phyloP scores from a whole-genome alignment of 2,113 vertebrate genomes.

The Pterocles burchelli region DNA sequence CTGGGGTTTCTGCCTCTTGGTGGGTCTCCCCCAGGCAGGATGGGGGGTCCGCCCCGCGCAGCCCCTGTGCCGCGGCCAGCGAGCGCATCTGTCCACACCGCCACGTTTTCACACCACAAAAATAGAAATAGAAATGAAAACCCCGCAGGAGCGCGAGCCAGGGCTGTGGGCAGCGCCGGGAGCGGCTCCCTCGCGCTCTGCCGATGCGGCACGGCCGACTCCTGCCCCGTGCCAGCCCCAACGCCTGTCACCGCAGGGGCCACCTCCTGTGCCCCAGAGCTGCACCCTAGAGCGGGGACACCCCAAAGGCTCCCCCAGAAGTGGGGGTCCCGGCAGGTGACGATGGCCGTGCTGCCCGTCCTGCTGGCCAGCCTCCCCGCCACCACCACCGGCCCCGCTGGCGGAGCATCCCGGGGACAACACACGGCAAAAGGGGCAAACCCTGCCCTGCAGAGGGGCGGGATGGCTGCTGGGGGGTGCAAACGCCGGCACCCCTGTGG shows the following conservation, averaged over 20 bases:
- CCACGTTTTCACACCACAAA: fast-evolving
- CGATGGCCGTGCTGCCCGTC: too few species aligned
- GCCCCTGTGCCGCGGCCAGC: not conserved
- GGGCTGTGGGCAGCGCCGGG: not conserved
- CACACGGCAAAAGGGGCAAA: fast-evolving
- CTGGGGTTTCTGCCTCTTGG: not conserved
- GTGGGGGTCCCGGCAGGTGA: not conserved
- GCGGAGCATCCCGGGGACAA: not conserved
- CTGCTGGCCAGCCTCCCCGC: too few species aligned
- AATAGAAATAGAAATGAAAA: not conserved
- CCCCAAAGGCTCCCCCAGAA: not conserved
- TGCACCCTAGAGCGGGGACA: fast-evolving
- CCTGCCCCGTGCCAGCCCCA: not conserved
- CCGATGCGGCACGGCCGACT: not conserved
- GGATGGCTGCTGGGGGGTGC: fast-evolving
- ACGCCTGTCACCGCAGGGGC: not conserved
- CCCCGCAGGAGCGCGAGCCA: fast-evolving
- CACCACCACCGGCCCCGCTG: not conserved
- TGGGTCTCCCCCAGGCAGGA: not conserved
- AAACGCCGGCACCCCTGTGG: not conserved
- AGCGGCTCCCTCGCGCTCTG: not conserved
- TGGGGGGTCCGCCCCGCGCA: not conserved
- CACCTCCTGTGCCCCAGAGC: not conserved
- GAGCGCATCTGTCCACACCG: not conserved
- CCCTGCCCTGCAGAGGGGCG: fast-evolving